Evolutionary conservation across 2,113 vertebrate genomes (phyloP).

Genomic region (Eonycteris spelaea): DNA sequence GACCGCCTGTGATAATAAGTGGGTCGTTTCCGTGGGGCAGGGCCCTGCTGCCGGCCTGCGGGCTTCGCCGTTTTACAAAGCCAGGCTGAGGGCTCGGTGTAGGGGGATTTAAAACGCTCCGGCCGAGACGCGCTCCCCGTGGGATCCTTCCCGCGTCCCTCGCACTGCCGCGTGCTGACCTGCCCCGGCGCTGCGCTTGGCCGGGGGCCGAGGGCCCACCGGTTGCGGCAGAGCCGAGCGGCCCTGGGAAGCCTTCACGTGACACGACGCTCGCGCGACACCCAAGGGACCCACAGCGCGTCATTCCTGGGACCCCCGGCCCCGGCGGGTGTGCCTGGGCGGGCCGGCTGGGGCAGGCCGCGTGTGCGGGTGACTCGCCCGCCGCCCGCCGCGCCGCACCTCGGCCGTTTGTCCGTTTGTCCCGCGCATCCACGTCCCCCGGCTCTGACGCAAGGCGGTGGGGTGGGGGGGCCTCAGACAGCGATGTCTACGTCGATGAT

Average conservation of each 20-base stretch:
- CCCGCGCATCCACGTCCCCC: too few relatives aligned
- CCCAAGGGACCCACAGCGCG: fast-evolving
- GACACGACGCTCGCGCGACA: fast-evolving
- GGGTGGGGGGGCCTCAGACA: background rate
- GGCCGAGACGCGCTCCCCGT: too few relatives aligned
- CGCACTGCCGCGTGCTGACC: too few relatives aligned
- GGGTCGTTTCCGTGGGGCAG: background rate
- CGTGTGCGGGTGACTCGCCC: background rate
- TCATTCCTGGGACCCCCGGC: fast-evolving
- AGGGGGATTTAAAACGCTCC: background rate
- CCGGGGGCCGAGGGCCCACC: fast-evolving
- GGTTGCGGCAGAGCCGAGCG: fast-evolving
- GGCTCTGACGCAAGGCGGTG: fast-evolving
- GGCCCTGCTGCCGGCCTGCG: too few relatives aligned
- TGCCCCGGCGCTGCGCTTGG: background rate
- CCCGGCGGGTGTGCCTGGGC: fast-evolving
- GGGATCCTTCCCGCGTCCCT: too few relatives aligned
- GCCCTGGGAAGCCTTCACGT: fast-evolving
- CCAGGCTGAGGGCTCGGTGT: too few relatives aligned
- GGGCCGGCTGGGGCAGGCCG: background rate
- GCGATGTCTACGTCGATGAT: fast-evolving
- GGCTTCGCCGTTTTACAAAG: background rate
- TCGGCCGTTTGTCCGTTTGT: fast-evolving
- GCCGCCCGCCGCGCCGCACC: too few relatives aligned
- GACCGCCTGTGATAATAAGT: background rate